Percentiles rank a stretch among this genome's conserved stretches.
These are phyloP conservation scores for Heteronetta atricapilla DNA, from an alignment of 2,113 vertebrate species.

Conservation along the genomic window DNA sequence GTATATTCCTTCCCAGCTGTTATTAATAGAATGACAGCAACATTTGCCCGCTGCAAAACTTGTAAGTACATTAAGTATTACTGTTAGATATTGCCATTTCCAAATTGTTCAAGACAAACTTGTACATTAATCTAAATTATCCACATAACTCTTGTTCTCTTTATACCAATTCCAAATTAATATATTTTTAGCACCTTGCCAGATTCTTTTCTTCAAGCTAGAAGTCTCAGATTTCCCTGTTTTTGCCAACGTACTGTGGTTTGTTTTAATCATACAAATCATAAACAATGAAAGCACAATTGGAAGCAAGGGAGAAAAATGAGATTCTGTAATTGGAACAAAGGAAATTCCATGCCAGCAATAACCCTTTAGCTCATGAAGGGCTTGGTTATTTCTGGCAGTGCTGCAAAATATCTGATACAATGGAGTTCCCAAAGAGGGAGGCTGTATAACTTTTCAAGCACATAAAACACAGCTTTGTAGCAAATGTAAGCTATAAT, in stretches of 20 bases:
- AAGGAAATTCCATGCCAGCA: constrained; percentile 50
- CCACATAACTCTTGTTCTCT: not conserved
- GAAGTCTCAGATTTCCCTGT: constrained; percentile 39
- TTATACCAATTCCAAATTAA: constrained; percentile 20
- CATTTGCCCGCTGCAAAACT: constrained; percentile 18
- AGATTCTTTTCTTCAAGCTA: not conserved
- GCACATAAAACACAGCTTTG: constrained; percentile 50
- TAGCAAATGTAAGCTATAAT: constrained; percentile 3
- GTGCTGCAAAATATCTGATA: constrained; percentile 34
- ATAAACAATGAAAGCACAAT: constrained; percentile 56
- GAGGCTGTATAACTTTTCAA: constrained; percentile 26
- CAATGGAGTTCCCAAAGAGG: not conserved
- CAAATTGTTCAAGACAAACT: not conserved
- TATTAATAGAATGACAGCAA: constrained; percentile 2
- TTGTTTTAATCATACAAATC: constrained; percentile 56
- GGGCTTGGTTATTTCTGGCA: constrained; percentile 51
- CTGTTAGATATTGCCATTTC: not conserved
- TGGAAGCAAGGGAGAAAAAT: constrained; percentile 57
- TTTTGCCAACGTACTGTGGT: not conserved
- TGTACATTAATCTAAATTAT: not conserved
- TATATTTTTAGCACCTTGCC: constrained; percentile 46
- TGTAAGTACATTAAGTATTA: not conserved
- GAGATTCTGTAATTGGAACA: constrained; percentile 58
- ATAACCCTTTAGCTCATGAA: constrained; percentile 45
- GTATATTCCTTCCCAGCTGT: constrained; percentile 40